Evolutionary conservation across 2,888 invertebrate genomes (phyloP).

Genomic region (Limnephilus rhombicus): DNA sequence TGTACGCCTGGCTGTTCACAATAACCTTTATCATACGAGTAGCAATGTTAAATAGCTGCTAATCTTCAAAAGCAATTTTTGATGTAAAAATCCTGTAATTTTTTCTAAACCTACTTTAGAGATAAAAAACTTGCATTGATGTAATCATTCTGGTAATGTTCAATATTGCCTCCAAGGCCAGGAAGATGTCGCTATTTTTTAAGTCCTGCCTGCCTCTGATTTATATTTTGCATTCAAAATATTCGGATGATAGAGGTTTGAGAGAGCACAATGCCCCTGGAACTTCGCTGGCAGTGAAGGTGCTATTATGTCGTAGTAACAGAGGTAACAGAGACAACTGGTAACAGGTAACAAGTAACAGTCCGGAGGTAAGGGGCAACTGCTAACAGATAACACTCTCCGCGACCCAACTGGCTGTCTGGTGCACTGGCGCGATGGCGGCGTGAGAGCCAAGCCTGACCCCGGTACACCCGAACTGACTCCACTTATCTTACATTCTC

Average conservation of each 20-base stretch:
- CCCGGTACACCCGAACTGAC: slow-evolving; percentile 5
- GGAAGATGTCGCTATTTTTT: not conserved
- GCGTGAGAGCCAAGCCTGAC: slow-evolving; percentile 20
- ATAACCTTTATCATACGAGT: not conserved
- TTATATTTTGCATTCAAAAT: not conserved
- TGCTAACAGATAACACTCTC: not conserved
- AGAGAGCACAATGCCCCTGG: not conserved
- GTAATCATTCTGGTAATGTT: too few relatives aligned
- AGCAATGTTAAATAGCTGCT: too few relatives aligned
- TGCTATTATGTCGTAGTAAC: not conserved
- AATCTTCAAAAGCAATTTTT: too few relatives aligned
- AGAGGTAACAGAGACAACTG: not conserved
- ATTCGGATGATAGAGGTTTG: not conserved
- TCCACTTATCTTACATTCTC: slow-evolving; percentile 5
- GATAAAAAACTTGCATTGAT: too few relatives aligned
- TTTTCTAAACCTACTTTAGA: too few relatives aligned
- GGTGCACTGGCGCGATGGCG: not conserved
- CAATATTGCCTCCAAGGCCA: not conserved
- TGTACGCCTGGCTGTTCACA: not conserved
- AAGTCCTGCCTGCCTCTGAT: not conserved
- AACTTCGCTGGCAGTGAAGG: slow-evolving; percentile 7
- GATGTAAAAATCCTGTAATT: not conserved
- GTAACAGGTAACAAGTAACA: not conserved
- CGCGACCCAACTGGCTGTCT: not conserved
- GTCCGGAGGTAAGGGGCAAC: not conserved